Conservation (phyloP, 1,140 invertebrate species). For the Grapholita molesta region DNA sequence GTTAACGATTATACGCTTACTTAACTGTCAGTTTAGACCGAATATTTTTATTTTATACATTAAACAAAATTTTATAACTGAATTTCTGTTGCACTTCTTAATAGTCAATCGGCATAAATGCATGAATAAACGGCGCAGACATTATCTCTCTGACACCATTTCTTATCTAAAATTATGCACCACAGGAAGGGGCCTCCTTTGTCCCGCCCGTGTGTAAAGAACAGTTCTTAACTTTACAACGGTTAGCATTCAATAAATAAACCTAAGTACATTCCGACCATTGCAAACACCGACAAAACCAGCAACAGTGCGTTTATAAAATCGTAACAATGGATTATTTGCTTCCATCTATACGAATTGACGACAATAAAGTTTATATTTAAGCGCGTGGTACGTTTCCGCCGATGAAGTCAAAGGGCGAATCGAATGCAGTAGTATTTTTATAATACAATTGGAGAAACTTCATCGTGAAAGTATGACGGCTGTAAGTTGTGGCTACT, state of each 20-base stretch:
- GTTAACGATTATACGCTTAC: too few species aligned
- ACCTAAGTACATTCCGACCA: neutral
- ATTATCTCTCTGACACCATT: neutral
- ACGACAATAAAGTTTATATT: neutral
- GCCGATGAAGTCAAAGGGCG: neutral
- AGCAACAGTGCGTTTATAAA: neutral
- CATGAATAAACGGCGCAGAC: neutral
- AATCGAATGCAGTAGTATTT: conserved; percentile 11
- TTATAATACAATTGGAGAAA: conserved; percentile 9
- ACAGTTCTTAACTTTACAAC: neutral
- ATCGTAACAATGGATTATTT: neutral
- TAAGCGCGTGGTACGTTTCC: neutral
- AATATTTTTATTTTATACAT: too few species aligned
- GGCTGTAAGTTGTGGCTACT: neutral
- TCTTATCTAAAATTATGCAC: neutral
- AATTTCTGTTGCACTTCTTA: too few species aligned
- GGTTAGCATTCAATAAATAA: neutral
- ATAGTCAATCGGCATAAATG: neutral
- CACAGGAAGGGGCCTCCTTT: neutral
- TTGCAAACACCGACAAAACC: neutral
- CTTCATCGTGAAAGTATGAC: neutral
- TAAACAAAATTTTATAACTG: too few species aligned
- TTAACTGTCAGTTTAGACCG: too few species aligned
- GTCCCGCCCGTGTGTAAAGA: neutral
- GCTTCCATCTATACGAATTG: neutral